These are phyloP conservation scores for Latheticus oryzae DNA, from an alignment of 2,888 invertebrate species.

Conservation along the genomic window DNA sequence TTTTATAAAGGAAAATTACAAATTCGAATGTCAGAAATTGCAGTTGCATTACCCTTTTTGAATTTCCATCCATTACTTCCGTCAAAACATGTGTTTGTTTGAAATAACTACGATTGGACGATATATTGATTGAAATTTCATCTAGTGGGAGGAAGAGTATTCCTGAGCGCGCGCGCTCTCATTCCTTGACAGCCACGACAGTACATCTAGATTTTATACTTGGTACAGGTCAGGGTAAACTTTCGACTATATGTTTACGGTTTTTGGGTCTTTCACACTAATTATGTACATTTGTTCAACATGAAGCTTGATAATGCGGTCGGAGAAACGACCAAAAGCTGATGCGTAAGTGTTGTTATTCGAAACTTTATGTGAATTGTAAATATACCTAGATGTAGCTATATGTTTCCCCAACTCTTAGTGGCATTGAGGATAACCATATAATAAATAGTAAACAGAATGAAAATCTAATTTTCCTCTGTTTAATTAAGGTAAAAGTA, in stretches of 20 bases:
- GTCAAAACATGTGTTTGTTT: too few relatives aligned
- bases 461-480: too few relatives aligned
- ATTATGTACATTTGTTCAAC: conserved; percentile 25
- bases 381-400: too few relatives aligned
- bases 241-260: conserved; percentile 26
- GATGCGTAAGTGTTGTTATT: conserved; percentile 23
- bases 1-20: too few relatives aligned
- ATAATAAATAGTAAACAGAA: too few relatives aligned
- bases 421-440: too few relatives aligned
- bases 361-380: background rate
- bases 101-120: conserved; percentile 25
- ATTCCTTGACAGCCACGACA: conserved; percentile 23
- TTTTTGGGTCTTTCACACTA: conserved; percentile 23
- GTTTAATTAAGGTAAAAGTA: too few relatives aligned
- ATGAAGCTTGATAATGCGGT: conserved; percentile 30
- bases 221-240: conserved; percentile 46
- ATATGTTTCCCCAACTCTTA: background rate
- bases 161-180: conserved; percentile 39
- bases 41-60: too few relatives aligned
- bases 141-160: conserved; percentile 36
- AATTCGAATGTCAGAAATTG: too few relatives aligned
- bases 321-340: conserved; percentile 29
- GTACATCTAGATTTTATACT: conserved; percentile 27
- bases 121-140: conserved; percentile 41
- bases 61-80: too few relatives aligned